phyloP scores from a whole-genome alignment of 1,140 invertebrate genomes.

The Rhagoletis zephyria region DNA sequence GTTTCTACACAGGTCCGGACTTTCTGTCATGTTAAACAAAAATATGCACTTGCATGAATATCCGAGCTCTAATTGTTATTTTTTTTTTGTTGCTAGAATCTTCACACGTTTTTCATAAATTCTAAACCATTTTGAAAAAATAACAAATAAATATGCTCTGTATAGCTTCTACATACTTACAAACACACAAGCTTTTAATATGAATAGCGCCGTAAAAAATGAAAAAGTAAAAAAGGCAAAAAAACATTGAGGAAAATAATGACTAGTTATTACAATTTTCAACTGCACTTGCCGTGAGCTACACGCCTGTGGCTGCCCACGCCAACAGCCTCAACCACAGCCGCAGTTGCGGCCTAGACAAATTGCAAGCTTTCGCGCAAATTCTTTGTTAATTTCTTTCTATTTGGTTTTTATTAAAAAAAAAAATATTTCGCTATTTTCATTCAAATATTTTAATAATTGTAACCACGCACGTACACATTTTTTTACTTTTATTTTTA shows the following conservation, averaged over 20 bases:
- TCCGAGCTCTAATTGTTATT: too few relatives aligned
- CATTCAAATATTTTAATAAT: conserved; percentile 47
- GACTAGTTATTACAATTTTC: not conserved
- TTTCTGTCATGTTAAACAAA: too few relatives aligned
- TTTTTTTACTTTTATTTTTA: conserved; percentile 40
- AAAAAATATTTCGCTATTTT: not conserved
- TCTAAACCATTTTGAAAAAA: conserved; percentile 28
- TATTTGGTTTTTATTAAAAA: not conserved
- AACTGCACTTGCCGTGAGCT: not conserved
- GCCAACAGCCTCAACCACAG: conserved; percentile 2
- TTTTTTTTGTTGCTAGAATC: not conserved
- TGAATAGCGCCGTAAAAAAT: too few relatives aligned
- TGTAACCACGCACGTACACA: not conserved
- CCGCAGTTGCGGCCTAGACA: conserved; percentile 27
- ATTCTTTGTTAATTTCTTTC: not conserved
- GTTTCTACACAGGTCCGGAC: not conserved
- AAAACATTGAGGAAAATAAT: not conserved
- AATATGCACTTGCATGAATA: too few relatives aligned
- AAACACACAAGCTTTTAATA: not conserved
- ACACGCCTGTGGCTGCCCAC: not conserved
- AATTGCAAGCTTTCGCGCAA: conserved; percentile 31
- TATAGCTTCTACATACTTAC: conserved; percentile 17
- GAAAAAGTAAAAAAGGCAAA: too few relatives aligned
- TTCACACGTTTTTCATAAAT: conserved; percentile 17
- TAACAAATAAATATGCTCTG: conserved; percentile 31